Base-by-base conservation (phyloP, 2,113 vertebrate species). In the Leucopsar rothschildi region DNA sequence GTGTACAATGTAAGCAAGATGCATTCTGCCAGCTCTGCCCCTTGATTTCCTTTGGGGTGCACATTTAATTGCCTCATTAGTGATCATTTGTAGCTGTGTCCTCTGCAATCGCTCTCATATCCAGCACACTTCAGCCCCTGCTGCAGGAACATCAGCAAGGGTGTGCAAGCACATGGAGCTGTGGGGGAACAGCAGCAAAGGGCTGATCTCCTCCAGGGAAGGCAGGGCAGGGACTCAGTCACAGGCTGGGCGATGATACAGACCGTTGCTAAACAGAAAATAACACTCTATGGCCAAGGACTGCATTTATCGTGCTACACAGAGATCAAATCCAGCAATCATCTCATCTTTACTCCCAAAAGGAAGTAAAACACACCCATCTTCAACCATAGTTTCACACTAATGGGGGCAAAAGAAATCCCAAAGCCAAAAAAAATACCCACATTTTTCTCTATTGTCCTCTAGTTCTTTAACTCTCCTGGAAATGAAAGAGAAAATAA, bases 371-470 rank as follows among this genome's bases (percentile, higher is more conserved):
- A n/a, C 7, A 9, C 13, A 28, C 3, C 15, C 7, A 24, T 27
- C 52, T 64, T 55, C 86, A 52, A 68, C 24, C 12, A 8, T 3
- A 10, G 27, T 39, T 95, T 80, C 24, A 45, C 15, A 40, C 4
- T 0, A 0, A 35, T 6, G 35, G 0, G 6, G 5, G 12, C 1
- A 17, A 33, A 42, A 47, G 28, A 57, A 31, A 39, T 28, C 5
- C 14, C 5, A 28, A 77, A 61, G 29, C 3, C 23, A 68, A 70
- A 64, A 64, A 8, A 56, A 44, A 76, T 0, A 0, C 4, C 2
- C 13, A 44, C 13, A 3, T 25, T 83, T 18, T 65, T 80, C 37
- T 44, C n/a, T 12, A 1, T 35, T 4, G 0, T 37, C 24, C 15
- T 69, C 25, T 56, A 68, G 16, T 28, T 82, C 22, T 57, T 56